Evolutionary conservation across 2,888 invertebrate genomes (phyloP), one percentile per base, ranked within the genome.

Genomic region (Bellardia bayeri): DNA sequence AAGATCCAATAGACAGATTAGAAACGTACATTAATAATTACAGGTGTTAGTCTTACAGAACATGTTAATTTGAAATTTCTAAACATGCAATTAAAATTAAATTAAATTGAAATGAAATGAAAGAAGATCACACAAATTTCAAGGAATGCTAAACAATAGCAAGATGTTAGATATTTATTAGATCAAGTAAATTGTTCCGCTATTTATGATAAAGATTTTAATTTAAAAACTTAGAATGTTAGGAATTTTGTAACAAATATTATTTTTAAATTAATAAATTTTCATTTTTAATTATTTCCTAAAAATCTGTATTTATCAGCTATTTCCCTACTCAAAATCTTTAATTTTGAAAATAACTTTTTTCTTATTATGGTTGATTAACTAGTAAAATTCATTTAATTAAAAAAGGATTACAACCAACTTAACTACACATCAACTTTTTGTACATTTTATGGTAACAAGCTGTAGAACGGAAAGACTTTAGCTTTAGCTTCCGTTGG

Each of bases 1-100:
- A 49, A 68, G 23, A 74, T 8, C 14, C 3, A 42, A 16, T 33
- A 23, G 16, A 37, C 54, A 45, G 40, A 23, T 23, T 51, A 40
- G 23, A 78, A 78, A 1, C 1, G 13, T 49, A 30, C 23, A 4
- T 5, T n/a, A 2, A 42, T 51, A 78, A 75, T 69, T 54, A 30
- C 87, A 82, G 87, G 85, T 85, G 82, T 75, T 79, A 61, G n/a
- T n/a, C 13, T 68, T 37, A 23, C 33, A 23, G 49, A 83, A 68
- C n/a, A 30, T 72, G 81, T 68, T 87, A 68, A 68, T 58, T 84
- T 78, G 8, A 64, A 58, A 72, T 58, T 64, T 63, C 66, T 45
- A 0, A 23, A 4, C 7, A 40, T 33, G 33, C 16, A 76, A 45
- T 58, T 58, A 30, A 76, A 64, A 37, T 2, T 51, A 76, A 33